phyloP scores from a whole-genome alignment of 2,797 vertebrate species.

The Hemitrygon akajei region DNA sequence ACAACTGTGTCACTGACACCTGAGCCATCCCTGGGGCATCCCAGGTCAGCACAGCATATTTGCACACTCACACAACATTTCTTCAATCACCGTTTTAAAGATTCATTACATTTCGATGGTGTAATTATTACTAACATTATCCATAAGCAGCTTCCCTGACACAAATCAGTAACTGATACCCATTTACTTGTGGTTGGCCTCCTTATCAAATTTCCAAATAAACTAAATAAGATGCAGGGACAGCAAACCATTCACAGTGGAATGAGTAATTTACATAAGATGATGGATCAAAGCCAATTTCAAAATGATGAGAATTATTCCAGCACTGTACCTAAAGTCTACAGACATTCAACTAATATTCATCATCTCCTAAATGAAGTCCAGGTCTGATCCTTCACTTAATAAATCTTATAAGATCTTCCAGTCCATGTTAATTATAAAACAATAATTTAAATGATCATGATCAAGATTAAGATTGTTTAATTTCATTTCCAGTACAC shows the following conservation, averaged over 20 bases:
- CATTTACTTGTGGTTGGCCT: neutral
- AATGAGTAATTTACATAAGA: constrained; percentile 5
- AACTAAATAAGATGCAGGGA: neutral
- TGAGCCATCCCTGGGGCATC: neutral
- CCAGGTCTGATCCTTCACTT: neutral
- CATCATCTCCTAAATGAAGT: constrained; percentile 7
- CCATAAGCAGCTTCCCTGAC: neutral
- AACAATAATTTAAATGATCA: constrained; percentile 11
- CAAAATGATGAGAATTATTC: neutral
- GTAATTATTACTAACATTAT: neutral
- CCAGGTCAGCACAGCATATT: neutral
- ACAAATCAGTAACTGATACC: constrained; percentile 10
- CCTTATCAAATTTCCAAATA: neutral
- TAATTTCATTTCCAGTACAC: no score
- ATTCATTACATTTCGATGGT: neutral
- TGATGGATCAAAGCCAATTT: constrained; percentile 11
- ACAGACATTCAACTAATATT: neutral
- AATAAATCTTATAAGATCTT: neutral
- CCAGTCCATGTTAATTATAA: neutral
- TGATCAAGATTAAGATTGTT: no score
- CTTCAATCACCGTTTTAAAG: constrained; percentile 11
- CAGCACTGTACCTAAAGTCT: neutral
- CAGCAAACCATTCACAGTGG: neutral
- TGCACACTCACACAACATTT: neutral
- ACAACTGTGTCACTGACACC: neutral